Conservation (phyloP, 2,113 vertebrate species). For the Accipiter cooperii region DNA sequence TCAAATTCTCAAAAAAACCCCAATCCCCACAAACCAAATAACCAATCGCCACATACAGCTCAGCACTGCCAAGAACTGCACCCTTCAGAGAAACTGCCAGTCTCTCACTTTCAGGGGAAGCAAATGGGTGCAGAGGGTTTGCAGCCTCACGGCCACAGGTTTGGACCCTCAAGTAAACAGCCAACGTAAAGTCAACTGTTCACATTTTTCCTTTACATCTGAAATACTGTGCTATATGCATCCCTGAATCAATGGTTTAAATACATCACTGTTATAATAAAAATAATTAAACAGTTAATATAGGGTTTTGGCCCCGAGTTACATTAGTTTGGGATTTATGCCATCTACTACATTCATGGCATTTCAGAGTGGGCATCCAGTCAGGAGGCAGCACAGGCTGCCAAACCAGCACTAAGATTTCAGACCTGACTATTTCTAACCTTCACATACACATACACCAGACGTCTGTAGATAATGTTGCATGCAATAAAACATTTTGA, state of each 20-base stretch:
- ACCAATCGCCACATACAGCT: accelerated
- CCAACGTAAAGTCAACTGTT: neutral
- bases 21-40: neutral
- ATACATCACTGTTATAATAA: accelerated
- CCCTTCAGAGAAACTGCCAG: neutral
- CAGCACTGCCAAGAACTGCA: neutral
- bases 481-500: neutral
- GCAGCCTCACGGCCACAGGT: neutral
- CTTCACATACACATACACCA: neutral
- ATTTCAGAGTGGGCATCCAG: accelerated
- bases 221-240: accelerated
- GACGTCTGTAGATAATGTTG: neutral
- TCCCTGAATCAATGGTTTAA: neutral
- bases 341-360: neutral
- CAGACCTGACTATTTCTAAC: neutral
- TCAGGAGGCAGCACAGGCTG: neutral
- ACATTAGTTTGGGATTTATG: neutral
- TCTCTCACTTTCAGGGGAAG: neutral
- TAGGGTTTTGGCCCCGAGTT: accelerated
- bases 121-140: neutral
- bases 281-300: accelerated
- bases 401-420: neutral
- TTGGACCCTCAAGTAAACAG: neutral
- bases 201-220: neutral
- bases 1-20: neutral